Evolutionary conservation across 2,888 invertebrate species (phyloP), one percentile per base, ranked within the genome.

Genomic region (Dicyrtoma fusca): DNA sequence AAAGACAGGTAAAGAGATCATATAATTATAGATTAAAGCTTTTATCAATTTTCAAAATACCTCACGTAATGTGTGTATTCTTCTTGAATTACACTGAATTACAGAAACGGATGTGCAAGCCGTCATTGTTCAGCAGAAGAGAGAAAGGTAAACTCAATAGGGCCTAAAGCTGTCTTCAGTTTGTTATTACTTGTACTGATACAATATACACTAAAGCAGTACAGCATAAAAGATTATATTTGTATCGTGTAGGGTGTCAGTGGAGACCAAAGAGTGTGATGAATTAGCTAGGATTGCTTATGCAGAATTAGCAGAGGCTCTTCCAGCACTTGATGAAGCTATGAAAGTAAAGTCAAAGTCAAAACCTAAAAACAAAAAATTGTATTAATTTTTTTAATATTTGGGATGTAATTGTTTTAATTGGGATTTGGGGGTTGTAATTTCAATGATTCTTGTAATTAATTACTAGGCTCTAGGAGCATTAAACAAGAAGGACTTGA

Each of bases 261-360:
- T 91, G 80, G 94, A 95, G 81, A 92, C 94, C 83, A 86, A 87
- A 6, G 90, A 91, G 81, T 94, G 94, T 83, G 89, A 92, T 84
- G 89, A 89, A 82, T 86, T 95, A 82, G 94, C 94, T 0, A 90
- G 90, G 68, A 87, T 91, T 0, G 95, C 95, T 34, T 89, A 92
- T 83, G 87, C 89, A 21, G 95, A 95, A 84, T 85, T 95, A 64
- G 91, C 91, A 73, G 89, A 90, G 77, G 95, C 93, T 1, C 89
- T 95, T 88, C 95, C 95, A 0, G 93, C 94, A 14, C 84, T 95
- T 0, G 90, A 94, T 47, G 94, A 92, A 81, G 95, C 95, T 26
- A 88, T 92, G 82, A 84, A 83, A 83, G 87, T 87, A 72, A 75
- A 61, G n/a, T n/a, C n/a, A n/a, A 14, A 53, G 6, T 53, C 13